phyloP scores from a whole-genome alignment of 2,797 vertebrate genomes.

The Lepus townsendii region DNA sequence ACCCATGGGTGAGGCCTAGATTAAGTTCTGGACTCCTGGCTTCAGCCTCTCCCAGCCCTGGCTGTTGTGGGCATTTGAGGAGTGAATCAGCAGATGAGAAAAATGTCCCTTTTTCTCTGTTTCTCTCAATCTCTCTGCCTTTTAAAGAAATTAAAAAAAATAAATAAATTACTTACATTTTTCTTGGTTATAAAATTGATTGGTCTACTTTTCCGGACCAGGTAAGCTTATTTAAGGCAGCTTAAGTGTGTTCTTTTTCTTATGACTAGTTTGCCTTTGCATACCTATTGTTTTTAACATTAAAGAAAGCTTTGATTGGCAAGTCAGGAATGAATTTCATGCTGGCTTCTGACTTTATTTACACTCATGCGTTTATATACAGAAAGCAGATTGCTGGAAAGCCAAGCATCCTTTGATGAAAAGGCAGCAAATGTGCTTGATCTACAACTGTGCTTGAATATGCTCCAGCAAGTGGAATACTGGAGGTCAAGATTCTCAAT shows the following conservation, averaged over 20 bases:
- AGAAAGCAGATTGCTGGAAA: neutral
- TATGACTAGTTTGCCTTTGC: slow-evolving; percentile 21
- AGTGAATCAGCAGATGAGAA: no score
- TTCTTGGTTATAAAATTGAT: slow-evolving; percentile 25
- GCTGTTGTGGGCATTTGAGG: no score
- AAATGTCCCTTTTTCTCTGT: no score
- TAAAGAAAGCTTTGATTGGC: neutral
- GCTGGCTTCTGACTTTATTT: neutral
- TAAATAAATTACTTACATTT: neutral
- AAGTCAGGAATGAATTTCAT: slow-evolving; percentile 20
- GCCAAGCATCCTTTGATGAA: neutral
- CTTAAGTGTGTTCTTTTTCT: neutral
- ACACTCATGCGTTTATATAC: neutral
- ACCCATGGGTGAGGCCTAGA: no score
- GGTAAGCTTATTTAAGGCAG: slow-evolving; percentile 39
- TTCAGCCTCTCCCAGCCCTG: no score
- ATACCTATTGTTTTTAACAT: neutral
- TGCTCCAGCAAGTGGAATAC: neutral
- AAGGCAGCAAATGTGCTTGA: neutral
- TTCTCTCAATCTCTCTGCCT: no score
- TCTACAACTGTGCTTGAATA: neutral
- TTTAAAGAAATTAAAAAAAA: no score
- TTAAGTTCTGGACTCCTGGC: no score
- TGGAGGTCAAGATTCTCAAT: neutral
- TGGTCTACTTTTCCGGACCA: neutral